Base-by-base conservation (phyloP, 1,140 invertebrate species). In the Diachasmimorpha longicaudata region DNA sequence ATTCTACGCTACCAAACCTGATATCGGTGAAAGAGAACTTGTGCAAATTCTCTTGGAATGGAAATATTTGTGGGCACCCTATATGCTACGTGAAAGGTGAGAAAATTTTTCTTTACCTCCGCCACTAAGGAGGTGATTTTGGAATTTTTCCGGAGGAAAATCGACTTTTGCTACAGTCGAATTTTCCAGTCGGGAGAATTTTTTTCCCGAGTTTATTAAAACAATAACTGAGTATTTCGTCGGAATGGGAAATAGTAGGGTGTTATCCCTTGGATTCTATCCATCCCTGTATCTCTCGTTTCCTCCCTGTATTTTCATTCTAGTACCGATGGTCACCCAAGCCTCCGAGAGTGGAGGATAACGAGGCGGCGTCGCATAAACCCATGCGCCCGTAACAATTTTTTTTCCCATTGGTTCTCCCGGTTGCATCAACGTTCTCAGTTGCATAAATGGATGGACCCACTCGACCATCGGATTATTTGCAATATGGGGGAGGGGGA, bases 331-430 rank as follows among this genome's bases (percentile, higher is more conserved):
- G 70, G 67, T 19, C 67, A 37, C n/a, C 16, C 48, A 55, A 72
- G 46, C 23, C n/a, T 31, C 48, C 48, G 48, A 52, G 48, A 72
- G 48, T 36, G 48, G 25, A 72, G 48, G 48, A 72, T 72, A 72
- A 72, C 48, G 70, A 72, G 46, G 31, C 36, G 46, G 48, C 52
- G 16, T 25, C 70, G 70, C 31, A 72, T 72, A 58, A 58, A 72
- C 48, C 23, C 19, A 72, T 72, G 70, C 48, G 48, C 70, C 25
- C 70, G 44, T 71, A 71, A 72, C 70, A 9, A 25, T 39, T 69
- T 67, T 69, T 67, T 69, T 69, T 63, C 58, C 58, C 67, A 69
- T 36, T 69, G 67, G 67, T 14, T 52, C 44, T n/a, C 67, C 39
- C 2, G 19, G 21, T 69, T 19, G 67, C 67, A 69, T 69, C 67